phyloP scores from a whole-genome alignment of 2,888 invertebrate genomes.

The Xestia rhomboidea region DNA sequence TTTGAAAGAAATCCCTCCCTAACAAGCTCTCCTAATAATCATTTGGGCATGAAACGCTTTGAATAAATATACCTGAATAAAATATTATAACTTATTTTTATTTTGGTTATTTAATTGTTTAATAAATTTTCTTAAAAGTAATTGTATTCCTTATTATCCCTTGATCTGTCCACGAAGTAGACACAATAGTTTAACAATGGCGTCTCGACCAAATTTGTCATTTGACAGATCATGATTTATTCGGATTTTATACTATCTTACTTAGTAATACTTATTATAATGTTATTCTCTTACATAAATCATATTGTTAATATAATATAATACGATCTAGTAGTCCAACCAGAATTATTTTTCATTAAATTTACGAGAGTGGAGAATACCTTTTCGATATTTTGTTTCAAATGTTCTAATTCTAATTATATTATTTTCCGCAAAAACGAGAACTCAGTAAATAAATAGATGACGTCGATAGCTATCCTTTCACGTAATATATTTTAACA shows the following conservation, averaged over 20 bases:
- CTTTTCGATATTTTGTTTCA: slow-evolving; percentile 20
- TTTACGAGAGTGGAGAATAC: slow-evolving; percentile 33
- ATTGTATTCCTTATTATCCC: neutral
- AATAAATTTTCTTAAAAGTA: neutral
- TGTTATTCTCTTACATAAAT: neutral
- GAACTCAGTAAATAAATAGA: neutral
- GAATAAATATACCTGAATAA: neutral
- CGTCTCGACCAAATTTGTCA: too few species aligned
- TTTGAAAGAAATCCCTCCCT: neutral
- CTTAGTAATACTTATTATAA: slow-evolving; percentile 4
- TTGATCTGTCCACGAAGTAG: too few species aligned
- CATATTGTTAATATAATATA: neutral
- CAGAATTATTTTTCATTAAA: neutral
- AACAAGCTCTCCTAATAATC: neutral
- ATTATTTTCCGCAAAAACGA: neutral
- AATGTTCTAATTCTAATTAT: neutral
- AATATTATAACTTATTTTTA: neutral
- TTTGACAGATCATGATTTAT: too few species aligned
- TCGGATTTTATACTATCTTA: neutral
- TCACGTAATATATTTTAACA: neutral
- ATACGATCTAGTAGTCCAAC: neutral
- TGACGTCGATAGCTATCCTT: slow-evolving; percentile 2
- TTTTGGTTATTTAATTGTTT: neutral
- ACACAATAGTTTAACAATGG: too few species aligned
- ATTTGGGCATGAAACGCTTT: slow-evolving; percentile 7